phyloP scores from a whole-genome alignment of 2,113 vertebrate genomes.

The Rhea americana region DNA sequence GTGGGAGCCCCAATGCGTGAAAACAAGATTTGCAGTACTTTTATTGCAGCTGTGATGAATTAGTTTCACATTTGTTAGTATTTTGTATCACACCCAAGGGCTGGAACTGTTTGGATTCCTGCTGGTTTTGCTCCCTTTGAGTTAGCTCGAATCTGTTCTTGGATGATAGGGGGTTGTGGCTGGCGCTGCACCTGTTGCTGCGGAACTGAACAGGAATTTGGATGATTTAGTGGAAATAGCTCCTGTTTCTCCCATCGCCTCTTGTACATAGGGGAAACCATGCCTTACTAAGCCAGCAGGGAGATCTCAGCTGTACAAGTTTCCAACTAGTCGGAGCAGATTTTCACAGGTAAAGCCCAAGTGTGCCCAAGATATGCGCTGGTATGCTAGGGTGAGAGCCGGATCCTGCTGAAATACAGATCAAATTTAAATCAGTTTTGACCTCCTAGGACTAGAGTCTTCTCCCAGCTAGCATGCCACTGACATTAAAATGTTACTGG shows the following conservation, averaged over 20 bases:
- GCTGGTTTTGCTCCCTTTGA: neutral
- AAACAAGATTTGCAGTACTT: neutral
- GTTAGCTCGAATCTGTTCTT: neutral
- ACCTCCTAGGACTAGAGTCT: neutral
- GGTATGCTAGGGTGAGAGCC: neutral
- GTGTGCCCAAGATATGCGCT: neutral
- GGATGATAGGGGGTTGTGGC: neutral
- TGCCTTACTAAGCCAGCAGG: neutral
- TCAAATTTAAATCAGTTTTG: neutral
- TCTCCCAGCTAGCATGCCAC: neutral
- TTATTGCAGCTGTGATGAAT: neutral
- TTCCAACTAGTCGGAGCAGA: neutral
- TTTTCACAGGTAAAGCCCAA: neutral
- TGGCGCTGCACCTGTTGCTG: neutral
- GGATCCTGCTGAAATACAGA: neutral
- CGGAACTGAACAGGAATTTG: neutral
- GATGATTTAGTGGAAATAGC: neutral
- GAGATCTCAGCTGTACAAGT: neutral
- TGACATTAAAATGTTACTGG: neutral
- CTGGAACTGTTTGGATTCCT: fast-evolving
- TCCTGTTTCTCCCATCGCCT: neutral
- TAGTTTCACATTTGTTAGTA: neutral
- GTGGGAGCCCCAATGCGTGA: too few relatives aligned
- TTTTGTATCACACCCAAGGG: neutral
- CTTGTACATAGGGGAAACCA: fast-evolving